A percentile compares a stretch with the other conserved stretches of the same genome.
phyloP scores from a whole-genome alignment of 2,888 invertebrate genomes.

The Allolobophora icterica region DNA sequence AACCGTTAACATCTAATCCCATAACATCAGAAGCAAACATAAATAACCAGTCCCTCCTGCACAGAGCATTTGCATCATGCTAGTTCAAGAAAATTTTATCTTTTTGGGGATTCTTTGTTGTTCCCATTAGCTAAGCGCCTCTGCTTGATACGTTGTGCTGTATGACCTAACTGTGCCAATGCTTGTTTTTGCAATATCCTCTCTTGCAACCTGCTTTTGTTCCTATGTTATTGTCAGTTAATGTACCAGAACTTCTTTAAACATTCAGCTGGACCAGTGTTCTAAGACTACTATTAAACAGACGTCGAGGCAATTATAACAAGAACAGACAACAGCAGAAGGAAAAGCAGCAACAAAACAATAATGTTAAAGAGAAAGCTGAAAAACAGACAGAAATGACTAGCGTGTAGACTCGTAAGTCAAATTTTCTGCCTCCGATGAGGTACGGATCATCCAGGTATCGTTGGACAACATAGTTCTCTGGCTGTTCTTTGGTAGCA shows the following conservation, averaged over 20 bases:
- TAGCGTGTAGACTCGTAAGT: slow-evolving; percentile 72
- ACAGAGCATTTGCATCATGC: neutral
- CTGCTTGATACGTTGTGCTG: neutral
- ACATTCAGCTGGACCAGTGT: neutral
- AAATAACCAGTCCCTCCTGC: neutral
- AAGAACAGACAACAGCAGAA: neutral
- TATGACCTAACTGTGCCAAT: neutral
- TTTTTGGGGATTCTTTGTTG: neutral
- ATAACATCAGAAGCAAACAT: neutral
- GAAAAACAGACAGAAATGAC: slow-evolving; percentile 68
- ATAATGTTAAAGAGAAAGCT: neutral
- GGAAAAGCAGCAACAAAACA: neutral
- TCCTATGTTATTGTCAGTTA: neutral
- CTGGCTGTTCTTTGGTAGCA: slow-evolving; percentile 59
- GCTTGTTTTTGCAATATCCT: neutral
- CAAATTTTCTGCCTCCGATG: slow-evolving; percentile 72
- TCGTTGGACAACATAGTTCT: slow-evolving; percentile 70
- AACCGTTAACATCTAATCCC: no score
- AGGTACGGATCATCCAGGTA: slow-evolving; percentile 72
- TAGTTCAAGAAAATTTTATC: neutral
- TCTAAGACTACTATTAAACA: neutral
- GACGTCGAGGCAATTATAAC: neutral
- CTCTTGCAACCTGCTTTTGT: neutral
- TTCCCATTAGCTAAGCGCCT: neutral
- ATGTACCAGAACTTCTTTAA: neutral